Evolutionary conservation across 2,888 invertebrate species (phyloP).

Genomic region (Drosophila cracens): DNA sequence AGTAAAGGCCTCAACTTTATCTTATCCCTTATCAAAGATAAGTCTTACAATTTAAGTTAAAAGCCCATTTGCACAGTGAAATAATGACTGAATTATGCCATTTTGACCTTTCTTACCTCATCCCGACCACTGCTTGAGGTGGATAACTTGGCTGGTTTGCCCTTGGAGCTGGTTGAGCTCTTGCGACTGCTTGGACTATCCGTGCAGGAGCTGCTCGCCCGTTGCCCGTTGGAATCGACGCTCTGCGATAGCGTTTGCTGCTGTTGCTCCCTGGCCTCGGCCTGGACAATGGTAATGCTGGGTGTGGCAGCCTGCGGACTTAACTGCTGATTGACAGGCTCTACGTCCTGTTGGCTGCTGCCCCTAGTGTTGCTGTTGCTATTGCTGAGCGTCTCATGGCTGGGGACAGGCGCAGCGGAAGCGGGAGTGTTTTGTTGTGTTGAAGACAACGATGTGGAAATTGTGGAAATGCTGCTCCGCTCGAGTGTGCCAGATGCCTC

Average conservation of each 20-base stretch:
- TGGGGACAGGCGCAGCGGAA: slow-evolving; percentile 14
- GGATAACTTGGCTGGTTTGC: slow-evolving; percentile 63
- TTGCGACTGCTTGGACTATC: slow-evolving; percentile 84
- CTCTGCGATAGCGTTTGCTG: slow-evolving; percentile 44
- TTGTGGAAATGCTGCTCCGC: slow-evolving; percentile 33
- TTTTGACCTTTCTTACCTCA: slow-evolving; percentile 56
- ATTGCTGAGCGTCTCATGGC: slow-evolving; percentile 31
- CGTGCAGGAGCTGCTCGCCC: slow-evolving; percentile 69
- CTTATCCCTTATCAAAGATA: neutral
- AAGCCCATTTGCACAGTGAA: neutral
- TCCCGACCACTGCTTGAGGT: slow-evolving; percentile 71
- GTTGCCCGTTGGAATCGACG: slow-evolving; percentile 63
- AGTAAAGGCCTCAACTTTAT: neutral
- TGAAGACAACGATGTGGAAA: slow-evolving; percentile 32
- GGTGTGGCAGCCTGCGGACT: slow-evolving; percentile 46
- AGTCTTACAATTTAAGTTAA: neutral
- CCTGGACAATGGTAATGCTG: slow-evolving; percentile 56
- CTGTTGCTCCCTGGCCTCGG: slow-evolving; percentile 35
- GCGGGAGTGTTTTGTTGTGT: slow-evolving; percentile 43
- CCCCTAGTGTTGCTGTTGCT: slow-evolving; percentile 18
- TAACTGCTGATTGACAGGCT: slow-evolving; percentile 16
- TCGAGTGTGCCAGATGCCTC: slow-evolving; percentile 51
- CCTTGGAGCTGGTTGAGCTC: slow-evolving; percentile 72
- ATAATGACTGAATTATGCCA: neutral
- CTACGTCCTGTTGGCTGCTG: slow-evolving; percentile 17